These are phyloP conservation scores for Onthophagus taurus DNA, from an alignment of 1,140 invertebrate genomes.

Conservation along the genomic window DNA sequence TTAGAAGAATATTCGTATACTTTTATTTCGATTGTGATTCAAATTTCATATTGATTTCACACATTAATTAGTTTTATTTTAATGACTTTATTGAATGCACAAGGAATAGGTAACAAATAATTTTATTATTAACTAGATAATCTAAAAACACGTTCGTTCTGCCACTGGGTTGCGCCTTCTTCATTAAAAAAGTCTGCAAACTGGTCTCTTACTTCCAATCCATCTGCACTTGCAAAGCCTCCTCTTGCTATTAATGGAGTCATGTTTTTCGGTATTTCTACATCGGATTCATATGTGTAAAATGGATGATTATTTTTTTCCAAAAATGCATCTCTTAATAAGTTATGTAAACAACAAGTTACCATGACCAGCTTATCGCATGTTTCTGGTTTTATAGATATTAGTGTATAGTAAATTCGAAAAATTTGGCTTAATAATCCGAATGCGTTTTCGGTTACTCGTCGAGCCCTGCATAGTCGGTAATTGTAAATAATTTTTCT, in stretches of 20 bases:
- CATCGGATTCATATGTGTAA: background rate
- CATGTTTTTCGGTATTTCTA: background rate
- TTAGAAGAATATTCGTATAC: background rate
- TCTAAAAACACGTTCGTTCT: background rate
- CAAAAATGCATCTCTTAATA: constrained; percentile 3
- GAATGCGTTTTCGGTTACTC: constrained; percentile 5
- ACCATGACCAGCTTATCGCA: constrained; percentile 2
- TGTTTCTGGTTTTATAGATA: constrained; percentile 1
- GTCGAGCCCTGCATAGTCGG: background rate
- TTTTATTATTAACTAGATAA: background rate
- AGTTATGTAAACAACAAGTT: background rate
- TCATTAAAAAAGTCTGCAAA: constrained; percentile 1
- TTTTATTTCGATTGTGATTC: background rate
- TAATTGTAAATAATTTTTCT: constrained; percentile 1
- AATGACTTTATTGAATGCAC: too few species aligned
- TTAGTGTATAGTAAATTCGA: background rate
- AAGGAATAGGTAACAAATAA: too few species aligned
- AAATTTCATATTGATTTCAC: background rate
- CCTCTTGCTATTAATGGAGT: background rate
- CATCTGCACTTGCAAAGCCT: constrained; percentile 2
- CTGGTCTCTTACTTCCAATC: background rate
- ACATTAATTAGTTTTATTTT: too few species aligned
- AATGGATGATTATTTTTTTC: background rate
- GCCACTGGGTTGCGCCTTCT: background rate
- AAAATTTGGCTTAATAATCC: constrained; percentile 2